These are phyloP conservation scores for Drosophila niveifrons DNA, from an alignment of 2,888 invertebrate genomes.

Conservation along the genomic window DNA sequence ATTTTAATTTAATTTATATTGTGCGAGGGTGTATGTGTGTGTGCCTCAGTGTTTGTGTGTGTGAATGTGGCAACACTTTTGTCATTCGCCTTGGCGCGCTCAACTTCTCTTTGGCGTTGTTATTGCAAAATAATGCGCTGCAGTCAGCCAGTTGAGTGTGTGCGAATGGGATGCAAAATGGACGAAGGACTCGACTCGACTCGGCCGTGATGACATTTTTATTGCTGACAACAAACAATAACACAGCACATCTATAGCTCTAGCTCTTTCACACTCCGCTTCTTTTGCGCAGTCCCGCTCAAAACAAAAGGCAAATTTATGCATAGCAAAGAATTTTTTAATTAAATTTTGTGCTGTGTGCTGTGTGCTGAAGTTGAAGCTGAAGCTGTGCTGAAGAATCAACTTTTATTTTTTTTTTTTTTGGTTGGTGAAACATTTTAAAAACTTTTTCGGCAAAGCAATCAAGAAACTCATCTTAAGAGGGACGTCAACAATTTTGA, in stretches of 20 bases:
- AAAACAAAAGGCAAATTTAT: slow-evolving; percentile 75
- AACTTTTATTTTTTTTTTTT: slow-evolving; percentile 27
- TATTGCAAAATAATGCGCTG: slow-evolving; percentile 66
- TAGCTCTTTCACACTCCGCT: not conserved
- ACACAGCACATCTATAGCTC: slow-evolving; percentile 38
- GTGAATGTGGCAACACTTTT: slow-evolving; percentile 39
- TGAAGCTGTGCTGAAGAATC: slow-evolving; percentile 3
- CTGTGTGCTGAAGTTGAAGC: slow-evolving; percentile 1
- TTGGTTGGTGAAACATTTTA: slow-evolving; percentile 26
- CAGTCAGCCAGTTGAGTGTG: slow-evolving; percentile 35
- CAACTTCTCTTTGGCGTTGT: slow-evolving; percentile 28
- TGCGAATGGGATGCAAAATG: slow-evolving; percentile 35
- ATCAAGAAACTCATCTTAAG: slow-evolving; percentile 43
- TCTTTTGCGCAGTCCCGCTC: not conserved
- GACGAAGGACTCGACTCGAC: slow-evolving; percentile 50
- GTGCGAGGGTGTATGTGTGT: slow-evolving; percentile 7
- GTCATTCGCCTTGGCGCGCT: slow-evolving; percentile 34
- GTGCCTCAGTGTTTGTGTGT: slow-evolving; percentile 9
- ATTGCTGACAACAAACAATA: slow-evolving; percentile 67
- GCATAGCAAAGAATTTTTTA: slow-evolving; percentile 77
- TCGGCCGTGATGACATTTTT: slow-evolving; percentile 71
- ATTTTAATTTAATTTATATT: slow-evolving; percentile 74
- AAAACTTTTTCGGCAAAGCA: slow-evolving; percentile 44
- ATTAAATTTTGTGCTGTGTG: slow-evolving; percentile 75
- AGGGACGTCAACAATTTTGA: slow-evolving; percentile 54